A percentile compares a stretch with the other conserved stretches of the same genome.
phyloP scores from a whole-genome alignment of 2,797 vertebrate species.

The Coregonus sp. region DNA sequence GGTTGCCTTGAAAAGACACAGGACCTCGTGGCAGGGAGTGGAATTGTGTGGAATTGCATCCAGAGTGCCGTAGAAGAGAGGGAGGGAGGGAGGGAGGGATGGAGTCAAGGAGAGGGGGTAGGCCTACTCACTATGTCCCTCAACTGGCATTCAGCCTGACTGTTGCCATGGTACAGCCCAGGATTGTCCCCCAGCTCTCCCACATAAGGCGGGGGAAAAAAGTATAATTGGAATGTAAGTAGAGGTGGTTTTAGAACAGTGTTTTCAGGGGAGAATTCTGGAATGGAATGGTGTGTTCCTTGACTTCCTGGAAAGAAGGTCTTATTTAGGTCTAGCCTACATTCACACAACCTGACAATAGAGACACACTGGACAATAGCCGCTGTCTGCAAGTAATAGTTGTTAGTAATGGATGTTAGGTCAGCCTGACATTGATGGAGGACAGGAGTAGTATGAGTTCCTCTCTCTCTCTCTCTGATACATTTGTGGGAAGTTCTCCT shows the following conservation, averaged over 20 bases:
- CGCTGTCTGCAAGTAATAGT: not conserved
- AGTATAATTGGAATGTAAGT: not conserved
- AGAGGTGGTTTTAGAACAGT: not conserved
- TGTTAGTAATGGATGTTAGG: not conserved
- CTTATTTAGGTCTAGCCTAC: not conserved
- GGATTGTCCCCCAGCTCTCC: constrained; percentile 64
- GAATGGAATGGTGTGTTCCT: not conserved
- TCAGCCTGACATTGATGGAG: not conserved
- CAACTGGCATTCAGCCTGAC: constrained; percentile 63
- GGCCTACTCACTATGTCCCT: constrained; percentile 55
- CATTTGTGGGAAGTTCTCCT: too few species aligned
- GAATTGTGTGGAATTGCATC: constrained; percentile 61
- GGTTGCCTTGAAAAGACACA: constrained; percentile 61
- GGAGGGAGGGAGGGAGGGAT: constrained; percentile 52
- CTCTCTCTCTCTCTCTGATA: too few species aligned
- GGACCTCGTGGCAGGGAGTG: constrained; percentile 48
- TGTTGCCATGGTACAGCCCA: constrained; percentile 73
- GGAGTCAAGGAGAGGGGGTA: constrained; percentile 15
- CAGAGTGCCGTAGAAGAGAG: constrained; percentile 47
- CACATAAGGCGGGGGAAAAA: constrained; percentile 28
- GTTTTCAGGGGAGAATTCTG: not conserved
- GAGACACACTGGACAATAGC: not conserved
- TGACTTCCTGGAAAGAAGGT: not conserved
- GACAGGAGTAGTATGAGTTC: not conserved
- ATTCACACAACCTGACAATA: not conserved